These are phyloP conservation scores for Leuciscus waleckii DNA, from an alignment of 2,797 vertebrate genomes.

Conservation along the genomic window DNA sequence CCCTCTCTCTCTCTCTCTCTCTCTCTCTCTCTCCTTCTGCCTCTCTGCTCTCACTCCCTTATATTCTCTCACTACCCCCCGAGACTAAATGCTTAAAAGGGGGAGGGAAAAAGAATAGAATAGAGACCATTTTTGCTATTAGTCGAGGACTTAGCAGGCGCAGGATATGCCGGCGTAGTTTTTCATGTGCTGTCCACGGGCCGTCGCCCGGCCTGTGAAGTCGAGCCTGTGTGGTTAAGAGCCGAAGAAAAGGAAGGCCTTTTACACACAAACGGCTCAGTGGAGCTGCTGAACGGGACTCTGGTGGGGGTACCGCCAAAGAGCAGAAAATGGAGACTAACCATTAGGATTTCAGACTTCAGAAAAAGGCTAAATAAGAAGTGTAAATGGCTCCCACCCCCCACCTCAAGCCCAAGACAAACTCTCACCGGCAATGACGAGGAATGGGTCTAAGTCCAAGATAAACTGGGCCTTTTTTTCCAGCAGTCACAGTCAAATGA, in stretches of 20 bases:
- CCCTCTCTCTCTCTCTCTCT: slow-evolving; percentile 61
- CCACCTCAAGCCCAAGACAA: slow-evolving; percentile 57
- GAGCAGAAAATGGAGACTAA: slow-evolving; percentile 74
- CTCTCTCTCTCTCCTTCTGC: slow-evolving; percentile 63
- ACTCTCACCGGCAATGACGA: slow-evolving; percentile 48
- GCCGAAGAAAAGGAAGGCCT: slow-evolving; percentile 78
- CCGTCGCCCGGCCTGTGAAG: slow-evolving; percentile 81
- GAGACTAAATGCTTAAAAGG: slow-evolving; percentile 86
- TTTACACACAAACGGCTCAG: slow-evolving; percentile 76
- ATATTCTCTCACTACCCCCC: slow-evolving; percentile 73
- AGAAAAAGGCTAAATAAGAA: slow-evolving; percentile 77
- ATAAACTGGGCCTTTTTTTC: slow-evolving; percentile 60
- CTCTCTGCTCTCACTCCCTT: slow-evolving; percentile 61
- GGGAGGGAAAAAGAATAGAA: slow-evolving; percentile 75
- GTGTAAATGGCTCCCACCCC: slow-evolving; percentile 72
- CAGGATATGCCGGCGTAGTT: slow-evolving; percentile 84
- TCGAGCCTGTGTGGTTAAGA: slow-evolving; percentile 81
- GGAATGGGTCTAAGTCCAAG: slow-evolving; percentile 57
- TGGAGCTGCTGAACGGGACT: slow-evolving; percentile 80
- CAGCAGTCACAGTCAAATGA: slow-evolving; percentile 62
- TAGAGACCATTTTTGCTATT: slow-evolving; percentile 97
- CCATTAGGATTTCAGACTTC: slow-evolving; percentile 80
- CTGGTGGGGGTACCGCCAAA: slow-evolving; percentile 73
- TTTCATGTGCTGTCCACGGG: slow-evolving; percentile 85
- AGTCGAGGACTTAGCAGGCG: slow-evolving; percentile 90